Conservation (phyloP, 1,140 invertebrate genomes). For the Magallana ariakensis region DNA sequence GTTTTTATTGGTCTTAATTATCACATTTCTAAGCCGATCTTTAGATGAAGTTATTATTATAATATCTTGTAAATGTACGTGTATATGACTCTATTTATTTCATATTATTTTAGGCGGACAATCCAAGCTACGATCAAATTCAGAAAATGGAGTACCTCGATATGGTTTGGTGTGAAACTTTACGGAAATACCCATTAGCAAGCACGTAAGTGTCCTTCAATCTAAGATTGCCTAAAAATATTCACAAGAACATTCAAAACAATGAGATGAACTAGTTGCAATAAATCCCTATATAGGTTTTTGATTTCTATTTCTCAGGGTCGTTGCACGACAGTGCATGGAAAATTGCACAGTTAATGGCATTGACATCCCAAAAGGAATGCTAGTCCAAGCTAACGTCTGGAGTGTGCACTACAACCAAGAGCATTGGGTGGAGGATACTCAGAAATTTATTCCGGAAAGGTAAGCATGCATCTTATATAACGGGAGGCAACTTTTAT, state of each 20-base stretch:
- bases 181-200: constrained; percentile 74
- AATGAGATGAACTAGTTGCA: neutral
- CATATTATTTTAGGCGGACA: constrained; percentile 48
- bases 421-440: constrained; percentile 76
- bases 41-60: neutral
- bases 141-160: constrained; percentile 73
- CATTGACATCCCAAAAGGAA: constrained; percentile 74
- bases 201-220: constrained; percentile 68
- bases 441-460: constrained; percentile 73
- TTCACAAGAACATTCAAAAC: neutral
- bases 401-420: constrained; percentile 78
- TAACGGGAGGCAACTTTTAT: neutral
- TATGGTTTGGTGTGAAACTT: constrained; percentile 73
- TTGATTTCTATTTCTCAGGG: constrained; percentile 65
- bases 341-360: constrained; percentile 71
- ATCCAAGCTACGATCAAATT: constrained; percentile 46
- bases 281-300: neutral
- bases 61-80: too few relatives aligned
- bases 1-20: neutral
- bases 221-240: neutral
- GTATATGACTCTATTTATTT: neutral
- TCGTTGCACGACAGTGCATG: constrained; percentile 76
- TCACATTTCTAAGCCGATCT: too few relatives aligned
- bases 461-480: constrained; percentile 62
- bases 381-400: constrained; percentile 77